phyloP scores from a whole-genome alignment of 1,140 invertebrate genomes.

The Tetragnatha versicolor region DNA sequence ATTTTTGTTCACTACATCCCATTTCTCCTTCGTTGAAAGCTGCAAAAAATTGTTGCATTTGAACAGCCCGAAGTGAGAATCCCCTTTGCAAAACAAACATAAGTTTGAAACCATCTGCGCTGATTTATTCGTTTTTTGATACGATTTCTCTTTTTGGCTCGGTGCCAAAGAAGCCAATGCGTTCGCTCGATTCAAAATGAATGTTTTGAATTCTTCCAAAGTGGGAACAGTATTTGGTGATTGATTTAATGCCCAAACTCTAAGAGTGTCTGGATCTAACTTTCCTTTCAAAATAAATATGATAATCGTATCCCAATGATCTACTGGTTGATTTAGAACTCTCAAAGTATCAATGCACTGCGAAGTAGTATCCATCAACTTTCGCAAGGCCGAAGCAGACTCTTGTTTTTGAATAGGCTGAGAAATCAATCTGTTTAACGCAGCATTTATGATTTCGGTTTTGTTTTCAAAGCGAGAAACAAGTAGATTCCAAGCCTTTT shows the following conservation, averaged over 20 bases:
- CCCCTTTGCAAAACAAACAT: not conserved
- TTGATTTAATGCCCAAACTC: not conserved
- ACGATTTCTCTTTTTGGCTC: not conserved
- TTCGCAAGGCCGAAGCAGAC: not conserved
- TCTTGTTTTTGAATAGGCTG: not conserved
- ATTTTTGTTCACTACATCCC: not conserved
- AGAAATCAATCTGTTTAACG: not conserved
- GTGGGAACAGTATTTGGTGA: not conserved
- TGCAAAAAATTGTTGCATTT: not conserved
- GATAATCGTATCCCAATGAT: not conserved
- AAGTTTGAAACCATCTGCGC: not conserved
- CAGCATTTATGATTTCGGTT: not conserved
- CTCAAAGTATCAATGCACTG: not conserved
- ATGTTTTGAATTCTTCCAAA: not conserved
- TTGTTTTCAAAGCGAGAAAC: not conserved
- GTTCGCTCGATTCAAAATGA: not conserved
- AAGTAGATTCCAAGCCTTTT: not conserved
- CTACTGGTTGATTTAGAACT: not conserved
- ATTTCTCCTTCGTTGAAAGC: not conserved
- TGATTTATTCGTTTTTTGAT: not conserved
- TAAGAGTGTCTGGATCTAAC: not conserved
- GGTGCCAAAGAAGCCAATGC: not conserved
- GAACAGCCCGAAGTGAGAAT: not conserved
- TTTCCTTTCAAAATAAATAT: not conserved
- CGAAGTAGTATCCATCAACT: not conserved